These are phyloP conservation scores for Anolis apletophallus DNA, from an alignment of 2,797 vertebrate genomes.

Conservation along the genomic window DNA sequence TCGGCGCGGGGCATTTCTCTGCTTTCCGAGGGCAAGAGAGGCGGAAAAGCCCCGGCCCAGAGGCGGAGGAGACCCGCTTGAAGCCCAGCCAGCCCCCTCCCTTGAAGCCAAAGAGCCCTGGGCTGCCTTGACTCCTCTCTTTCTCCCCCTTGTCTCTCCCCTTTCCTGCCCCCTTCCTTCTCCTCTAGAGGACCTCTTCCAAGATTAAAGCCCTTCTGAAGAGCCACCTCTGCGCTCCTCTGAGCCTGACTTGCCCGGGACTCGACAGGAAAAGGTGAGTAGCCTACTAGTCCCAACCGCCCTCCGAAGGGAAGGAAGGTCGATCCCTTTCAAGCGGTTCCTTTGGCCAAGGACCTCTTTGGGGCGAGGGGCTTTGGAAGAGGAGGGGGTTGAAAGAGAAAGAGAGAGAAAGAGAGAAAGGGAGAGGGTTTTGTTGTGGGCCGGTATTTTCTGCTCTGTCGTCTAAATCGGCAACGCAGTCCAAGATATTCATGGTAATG, in stretches of 20 bases:
- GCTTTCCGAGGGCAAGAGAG: slow-evolving; percentile 72
- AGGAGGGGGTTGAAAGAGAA: neutral
- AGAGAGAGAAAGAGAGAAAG: neutral
- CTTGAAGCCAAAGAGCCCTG: slow-evolving; percentile 56
- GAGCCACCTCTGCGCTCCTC: slow-evolving; percentile 67
- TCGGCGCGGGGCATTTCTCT: slow-evolving; percentile 87
- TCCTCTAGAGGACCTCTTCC: slow-evolving; percentile 73
- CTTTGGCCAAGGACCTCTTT: slow-evolving; percentile 49
- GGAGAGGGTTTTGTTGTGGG: slow-evolving; percentile 55
- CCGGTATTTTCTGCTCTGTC: slow-evolving; percentile 70
- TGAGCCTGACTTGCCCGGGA: slow-evolving; percentile 81
- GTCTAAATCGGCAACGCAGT: slow-evolving; percentile 74
- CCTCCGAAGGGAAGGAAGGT: slow-evolving; percentile 54
- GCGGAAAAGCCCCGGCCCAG: no score
- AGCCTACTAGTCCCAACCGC: slow-evolving; percentile 67
- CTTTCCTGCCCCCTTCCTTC: neutral
- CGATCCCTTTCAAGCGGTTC: slow-evolving; percentile 72
- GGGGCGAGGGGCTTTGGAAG: neutral
- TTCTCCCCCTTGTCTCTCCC: neutral
- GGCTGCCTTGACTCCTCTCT: neutral
- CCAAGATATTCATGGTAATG: slow-evolving; percentile 72
- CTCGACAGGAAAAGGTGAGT: slow-evolving; percentile 79
- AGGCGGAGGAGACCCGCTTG: slow-evolving; percentile 60
- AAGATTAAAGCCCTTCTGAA: slow-evolving; percentile 80
- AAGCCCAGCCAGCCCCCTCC: slow-evolving; percentile 66